phyloP scores from a whole-genome alignment of 2,113 vertebrate genomes.

The Phyllostomus hastatus region DNA sequence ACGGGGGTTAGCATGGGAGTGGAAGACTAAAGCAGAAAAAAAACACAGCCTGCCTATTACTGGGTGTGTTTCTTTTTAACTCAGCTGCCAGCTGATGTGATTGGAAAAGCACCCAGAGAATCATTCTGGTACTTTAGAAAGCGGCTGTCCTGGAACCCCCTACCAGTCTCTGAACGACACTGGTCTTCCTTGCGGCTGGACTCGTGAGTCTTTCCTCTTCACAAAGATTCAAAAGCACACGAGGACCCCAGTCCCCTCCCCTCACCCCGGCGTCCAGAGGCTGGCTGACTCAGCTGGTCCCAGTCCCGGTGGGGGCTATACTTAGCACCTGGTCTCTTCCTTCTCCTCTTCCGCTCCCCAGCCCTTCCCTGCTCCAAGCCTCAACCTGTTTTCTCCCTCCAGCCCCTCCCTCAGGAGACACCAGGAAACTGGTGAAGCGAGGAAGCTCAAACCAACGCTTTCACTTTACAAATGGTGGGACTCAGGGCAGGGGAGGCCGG shows the following conservation, averaged over 20 bases:
- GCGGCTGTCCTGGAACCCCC: not conserved
- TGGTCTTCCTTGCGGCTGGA: not conserved
- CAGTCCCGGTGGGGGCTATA: not conserved
- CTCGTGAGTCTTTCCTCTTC: not conserved
- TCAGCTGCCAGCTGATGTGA: not conserved
- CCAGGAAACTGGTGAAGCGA: not conserved
- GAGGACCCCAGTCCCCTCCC: not conserved
- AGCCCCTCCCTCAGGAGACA: not conserved
- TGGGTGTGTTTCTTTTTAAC: not conserved
- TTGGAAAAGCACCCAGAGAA: not conserved
- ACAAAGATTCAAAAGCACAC: not conserved
- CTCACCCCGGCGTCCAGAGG: not conserved
- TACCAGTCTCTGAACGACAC: not conserved
- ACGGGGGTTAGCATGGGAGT: not conserved
- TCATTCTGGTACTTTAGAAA: not conserved
- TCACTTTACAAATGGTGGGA: not conserved
- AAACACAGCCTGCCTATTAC: not conserved
- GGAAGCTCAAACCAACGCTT: not conserved
- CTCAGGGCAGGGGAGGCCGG: not conserved
- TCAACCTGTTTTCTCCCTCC: not conserved
- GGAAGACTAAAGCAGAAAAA: not conserved
- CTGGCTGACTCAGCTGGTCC: not conserved
- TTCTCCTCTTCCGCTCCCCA: not conserved
- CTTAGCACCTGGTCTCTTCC: constrained; percentile 4
- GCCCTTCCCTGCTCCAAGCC: not conserved